Evolutionary conservation across 1,140 invertebrate species (phyloP).

Genomic region (Trachymyrmex septentrionalis): DNA sequence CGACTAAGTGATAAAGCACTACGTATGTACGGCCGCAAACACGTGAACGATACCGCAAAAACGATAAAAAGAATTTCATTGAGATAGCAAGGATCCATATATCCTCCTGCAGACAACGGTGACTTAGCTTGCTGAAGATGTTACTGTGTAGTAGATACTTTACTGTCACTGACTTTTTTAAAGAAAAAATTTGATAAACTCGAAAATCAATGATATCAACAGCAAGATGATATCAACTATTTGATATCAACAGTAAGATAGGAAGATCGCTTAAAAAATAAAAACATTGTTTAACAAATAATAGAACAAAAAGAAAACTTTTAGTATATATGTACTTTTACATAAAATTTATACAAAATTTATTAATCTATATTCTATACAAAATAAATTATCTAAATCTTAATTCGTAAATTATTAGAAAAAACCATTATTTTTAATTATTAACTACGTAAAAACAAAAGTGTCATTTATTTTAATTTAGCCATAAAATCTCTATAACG

Average conservation of each 20-base stretch:
- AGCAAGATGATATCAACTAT: background rate
- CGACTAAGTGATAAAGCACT: slow-evolving; percentile 59
- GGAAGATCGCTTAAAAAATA: background rate
- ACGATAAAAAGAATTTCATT: slow-evolving; percentile 59
- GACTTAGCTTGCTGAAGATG: slow-evolving; percentile 27
- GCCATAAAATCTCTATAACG: background rate
- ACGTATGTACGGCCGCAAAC: slow-evolving; percentile 50
- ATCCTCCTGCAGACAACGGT: slow-evolving; percentile 20
- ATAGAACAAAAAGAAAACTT: background rate
- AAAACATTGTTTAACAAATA: background rate
- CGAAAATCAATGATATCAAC: no score
- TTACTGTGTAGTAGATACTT: slow-evolving; percentile 4
- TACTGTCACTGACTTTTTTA: background rate
- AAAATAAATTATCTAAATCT: background rate
- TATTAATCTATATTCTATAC: background rate
- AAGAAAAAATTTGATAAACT: background rate
- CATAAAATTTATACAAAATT: no score
- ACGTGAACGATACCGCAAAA: slow-evolving; percentile 47
- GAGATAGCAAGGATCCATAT: slow-evolving; percentile 35
- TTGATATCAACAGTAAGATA: background rate
- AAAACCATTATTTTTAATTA: background rate
- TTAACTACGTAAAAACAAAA: background rate
- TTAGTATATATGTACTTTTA: background rate
- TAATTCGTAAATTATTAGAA: background rate
- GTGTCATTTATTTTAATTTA: background rate